Base-by-base conservation (phyloP, 1,140 invertebrate genomes). In the Drepana arcuata region DNA sequence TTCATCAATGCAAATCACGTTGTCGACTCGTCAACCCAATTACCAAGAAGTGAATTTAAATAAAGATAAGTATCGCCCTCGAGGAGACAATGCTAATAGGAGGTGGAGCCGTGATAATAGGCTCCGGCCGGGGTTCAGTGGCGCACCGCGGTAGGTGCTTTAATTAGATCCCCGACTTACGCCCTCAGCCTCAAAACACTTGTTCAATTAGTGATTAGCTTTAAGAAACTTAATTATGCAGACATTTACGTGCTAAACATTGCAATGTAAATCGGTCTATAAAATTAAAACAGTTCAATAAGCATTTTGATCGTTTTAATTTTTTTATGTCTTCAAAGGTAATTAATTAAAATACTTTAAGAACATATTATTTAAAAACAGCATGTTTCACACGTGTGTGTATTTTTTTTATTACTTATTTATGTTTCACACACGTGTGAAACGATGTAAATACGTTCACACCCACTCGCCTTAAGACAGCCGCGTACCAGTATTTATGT, bases 21-120 rank as follows among this genome's bases (percentile, higher is more conserved):
- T 79, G 77, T 77, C 74, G 72, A 79, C 72, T 79, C 74, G 72
- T 81, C 77, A 81, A 81, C 70, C 70, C 74, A 81, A 81, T 81
- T 81, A 79, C 74, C 65, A 81, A 77, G 77, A 77, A 81, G 77
- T 81, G 74, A 81, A 79, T 81, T 81, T 81, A 81, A 81, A 81
- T 81, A 81, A 81, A 81, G 77, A 81, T 81, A 79, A 81, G 77
- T 81, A 77, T 81, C 77, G 74, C 74, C 70, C 74, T 81, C 66
- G 64, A 74, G 68, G 68, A 81, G 77, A 81, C 77, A 78, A 78
- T 78, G 77, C 77, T 79, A 77, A 79, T 77, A 73, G 74, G 67
- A 65, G 68, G 60, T 53, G 67, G 73, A 72, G 68, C 72, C 71
- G 71, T 58, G 71, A 69, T 81, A 78, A 81, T 78, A 65, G 77